A percentile compares a stretch with the other conserved stretches of the same genome.
Evolutionary conservation across 2,797 vertebrate genomes (phyloP).

Genomic region (Gouania willdenowi): DNA sequence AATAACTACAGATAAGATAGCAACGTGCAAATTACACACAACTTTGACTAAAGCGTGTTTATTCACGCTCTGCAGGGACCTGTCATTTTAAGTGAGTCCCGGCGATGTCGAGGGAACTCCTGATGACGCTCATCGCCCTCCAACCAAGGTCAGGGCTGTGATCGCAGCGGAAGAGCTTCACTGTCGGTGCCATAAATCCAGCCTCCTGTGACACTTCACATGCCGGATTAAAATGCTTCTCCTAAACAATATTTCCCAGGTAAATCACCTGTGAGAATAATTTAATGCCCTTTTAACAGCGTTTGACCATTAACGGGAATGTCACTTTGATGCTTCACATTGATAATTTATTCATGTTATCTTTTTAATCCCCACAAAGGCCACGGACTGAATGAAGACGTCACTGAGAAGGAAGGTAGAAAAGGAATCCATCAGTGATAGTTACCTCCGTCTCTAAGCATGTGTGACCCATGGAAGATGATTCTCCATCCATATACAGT

Average conservation of each 20-base stretch:
- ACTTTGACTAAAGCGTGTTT: slow-evolving; percentile 75
- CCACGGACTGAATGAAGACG: neutral
- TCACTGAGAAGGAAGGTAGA: neutral
- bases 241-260: neutral
- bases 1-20: slow-evolving; percentile 82
- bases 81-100: slow-evolving; percentile 61
- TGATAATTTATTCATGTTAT: slow-evolving; percentile 13
- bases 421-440: slow-evolving; percentile 15
- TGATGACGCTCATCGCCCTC: slow-evolving; percentile 60
- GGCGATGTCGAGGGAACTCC: slow-evolving; percentile 54
- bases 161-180: slow-evolving; percentile 52
- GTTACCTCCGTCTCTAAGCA: slow-evolving; percentile 16
- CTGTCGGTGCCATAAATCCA: slow-evolving; percentile 9
- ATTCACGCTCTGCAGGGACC: slow-evolving; percentile 68
- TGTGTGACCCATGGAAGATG: slow-evolving; percentile 35
- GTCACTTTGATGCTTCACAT: neutral
- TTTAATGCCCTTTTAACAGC: slow-evolving; percentile 4
- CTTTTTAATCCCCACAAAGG: neutral
- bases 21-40: slow-evolving; percentile 80
- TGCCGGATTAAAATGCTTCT: neutral
- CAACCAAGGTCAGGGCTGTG: slow-evolving; percentile 73
- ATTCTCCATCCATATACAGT: slow-evolving; percentile 49
- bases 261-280: slow-evolving; percentile 1
- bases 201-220: slow-evolving; percentile 9
- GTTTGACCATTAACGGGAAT: neutral